Evolutionary conservation across 2,888 invertebrate genomes (phyloP).

Genomic region (Drosophila mimica): DNA sequence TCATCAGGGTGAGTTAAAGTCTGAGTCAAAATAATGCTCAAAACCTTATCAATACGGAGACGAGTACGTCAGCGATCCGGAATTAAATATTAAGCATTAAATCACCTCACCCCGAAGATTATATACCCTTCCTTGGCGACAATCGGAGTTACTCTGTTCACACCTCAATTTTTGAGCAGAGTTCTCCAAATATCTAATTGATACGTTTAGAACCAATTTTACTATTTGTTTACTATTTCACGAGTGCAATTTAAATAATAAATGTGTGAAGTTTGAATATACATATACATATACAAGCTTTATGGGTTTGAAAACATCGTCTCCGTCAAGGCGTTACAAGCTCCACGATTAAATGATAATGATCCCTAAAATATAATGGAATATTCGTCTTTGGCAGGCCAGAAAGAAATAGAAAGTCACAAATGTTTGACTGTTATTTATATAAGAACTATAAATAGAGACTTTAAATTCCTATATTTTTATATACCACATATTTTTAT

Average conservation of each 20-base stretch:
- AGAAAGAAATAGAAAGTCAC: constrained; percentile 23
- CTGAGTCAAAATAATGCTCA: constrained; percentile 48
- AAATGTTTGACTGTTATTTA: background rate
- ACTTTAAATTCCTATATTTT: background rate
- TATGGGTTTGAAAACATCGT: background rate
- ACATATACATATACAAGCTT: background rate
- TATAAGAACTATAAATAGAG: background rate
- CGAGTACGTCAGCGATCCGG: constrained; percentile 38
- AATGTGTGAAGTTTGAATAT: background rate
- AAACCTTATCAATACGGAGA: constrained; percentile 49
- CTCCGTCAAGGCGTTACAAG: background rate
- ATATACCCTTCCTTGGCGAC: background rate
- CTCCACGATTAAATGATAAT: background rate
- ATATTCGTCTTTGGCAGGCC: constrained; percentile 9
- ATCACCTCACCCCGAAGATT: background rate
- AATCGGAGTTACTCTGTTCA: background rate
- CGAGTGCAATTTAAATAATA: background rate
- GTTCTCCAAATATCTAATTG: background rate
- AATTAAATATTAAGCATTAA: constrained; percentile 19
- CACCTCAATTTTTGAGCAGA: background rate
- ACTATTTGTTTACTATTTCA: background rate
- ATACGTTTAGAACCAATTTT: background rate
- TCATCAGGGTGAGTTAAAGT: constrained; percentile 48
- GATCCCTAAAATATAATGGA: background rate
- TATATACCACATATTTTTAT: background rate